A percentile compares a stretch with the other conserved stretches of the same genome.
phyloP scores from a whole-genome alignment of 1,140 invertebrate species.

The Drosophila tani region DNA sequence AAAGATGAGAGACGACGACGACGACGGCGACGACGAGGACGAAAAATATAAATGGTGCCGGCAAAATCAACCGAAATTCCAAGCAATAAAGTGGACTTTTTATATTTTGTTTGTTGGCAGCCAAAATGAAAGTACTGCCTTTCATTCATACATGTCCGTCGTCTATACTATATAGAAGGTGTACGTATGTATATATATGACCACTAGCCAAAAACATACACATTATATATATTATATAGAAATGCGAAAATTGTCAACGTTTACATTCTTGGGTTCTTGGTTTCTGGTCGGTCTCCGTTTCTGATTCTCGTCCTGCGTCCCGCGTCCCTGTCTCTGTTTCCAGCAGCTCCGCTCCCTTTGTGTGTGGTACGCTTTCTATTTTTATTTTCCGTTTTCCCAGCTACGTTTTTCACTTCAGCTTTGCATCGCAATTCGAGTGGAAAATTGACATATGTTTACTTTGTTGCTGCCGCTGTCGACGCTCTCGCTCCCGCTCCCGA shows the following conservation, averaged over 20 bases:
- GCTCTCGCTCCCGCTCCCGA: slow-evolving; percentile 17
- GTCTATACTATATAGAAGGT: slow-evolving; percentile 12
- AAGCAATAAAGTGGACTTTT: slow-evolving; percentile 74
- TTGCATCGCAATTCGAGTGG: slow-evolving; percentile 82
- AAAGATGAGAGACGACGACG: slow-evolving; percentile 37
- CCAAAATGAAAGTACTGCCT: slow-evolving; percentile 71
- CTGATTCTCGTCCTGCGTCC: too few species aligned
- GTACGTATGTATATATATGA: slow-evolving; percentile 19
- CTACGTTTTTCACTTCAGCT: slow-evolving; percentile 79
- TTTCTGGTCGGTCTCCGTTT: slow-evolving; percentile 38
- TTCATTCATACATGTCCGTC: slow-evolving; percentile 41
- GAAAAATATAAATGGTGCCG: slow-evolving; percentile 21
- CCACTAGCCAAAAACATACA: slow-evolving; percentile 26
- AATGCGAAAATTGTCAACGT: slow-evolving; percentile 68
- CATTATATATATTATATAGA: slow-evolving; percentile 48
- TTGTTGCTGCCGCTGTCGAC: slow-evolving; percentile 56
- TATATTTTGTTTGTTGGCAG: slow-evolving; percentile 65
- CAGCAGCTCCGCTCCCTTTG: slow-evolving; percentile 32
- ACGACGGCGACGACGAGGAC: too few species aligned
- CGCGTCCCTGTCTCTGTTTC: slow-evolving; percentile 21
- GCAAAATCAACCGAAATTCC: slow-evolving; percentile 43
- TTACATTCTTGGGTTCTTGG: slow-evolving; percentile 66
- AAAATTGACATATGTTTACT: slow-evolving; percentile 84
- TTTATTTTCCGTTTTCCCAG: slow-evolving; percentile 57
- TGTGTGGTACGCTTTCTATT: slow-evolving; percentile 42